Conservation (phyloP, 2,888 invertebrate species). For the Hyposoter didymator region DNA sequence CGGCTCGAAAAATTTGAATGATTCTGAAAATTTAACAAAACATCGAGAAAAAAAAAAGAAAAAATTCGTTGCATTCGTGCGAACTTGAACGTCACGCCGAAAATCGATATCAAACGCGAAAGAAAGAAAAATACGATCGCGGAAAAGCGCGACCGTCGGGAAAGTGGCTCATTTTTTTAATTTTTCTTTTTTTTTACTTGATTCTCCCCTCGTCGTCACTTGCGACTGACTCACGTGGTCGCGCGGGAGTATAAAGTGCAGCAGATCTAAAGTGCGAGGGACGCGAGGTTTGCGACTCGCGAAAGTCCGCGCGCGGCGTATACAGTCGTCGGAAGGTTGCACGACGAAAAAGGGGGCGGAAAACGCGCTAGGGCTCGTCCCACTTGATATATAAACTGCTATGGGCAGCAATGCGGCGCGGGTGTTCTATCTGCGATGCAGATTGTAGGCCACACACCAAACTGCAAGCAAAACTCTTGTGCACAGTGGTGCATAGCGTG, state of each 20-base stretch:
- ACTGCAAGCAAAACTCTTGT: slow-evolving; percentile 48
- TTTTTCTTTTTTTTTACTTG: not conserved
- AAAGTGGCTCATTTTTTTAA: not conserved
- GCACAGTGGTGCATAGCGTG: not conserved
- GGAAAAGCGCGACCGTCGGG: too few species aligned
- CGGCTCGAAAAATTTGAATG: too few species aligned
- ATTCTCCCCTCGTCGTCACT: not conserved
- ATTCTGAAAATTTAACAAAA: too few species aligned
- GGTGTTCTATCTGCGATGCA: slow-evolving; percentile 60
- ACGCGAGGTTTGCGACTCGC: slow-evolving; percentile 11
- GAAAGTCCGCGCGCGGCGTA: not conserved
- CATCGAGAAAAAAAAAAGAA: too few species aligned
- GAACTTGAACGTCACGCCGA: too few species aligned
- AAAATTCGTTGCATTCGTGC: too few species aligned
- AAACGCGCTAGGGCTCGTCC: slow-evolving; percentile 39
- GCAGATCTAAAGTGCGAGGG: slow-evolving; percentile 13
- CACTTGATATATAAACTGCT: slow-evolving; percentile 50
- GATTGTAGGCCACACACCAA: slow-evolving; percentile 64
- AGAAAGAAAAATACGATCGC: not conserved
- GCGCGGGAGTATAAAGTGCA: not conserved
- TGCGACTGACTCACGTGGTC: not conserved
- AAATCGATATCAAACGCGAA: not conserved
- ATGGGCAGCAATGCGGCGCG: slow-evolving; percentile 57
- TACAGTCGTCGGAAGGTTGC: slow-evolving; percentile 24
- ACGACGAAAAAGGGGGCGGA: slow-evolving; percentile 5